Percentiles rank a stretch among this genome's conserved stretches.
These are phyloP conservation scores for Ischnura elegans DNA, from an alignment of 2,888 invertebrate genomes.

Conservation along the genomic window DNA sequence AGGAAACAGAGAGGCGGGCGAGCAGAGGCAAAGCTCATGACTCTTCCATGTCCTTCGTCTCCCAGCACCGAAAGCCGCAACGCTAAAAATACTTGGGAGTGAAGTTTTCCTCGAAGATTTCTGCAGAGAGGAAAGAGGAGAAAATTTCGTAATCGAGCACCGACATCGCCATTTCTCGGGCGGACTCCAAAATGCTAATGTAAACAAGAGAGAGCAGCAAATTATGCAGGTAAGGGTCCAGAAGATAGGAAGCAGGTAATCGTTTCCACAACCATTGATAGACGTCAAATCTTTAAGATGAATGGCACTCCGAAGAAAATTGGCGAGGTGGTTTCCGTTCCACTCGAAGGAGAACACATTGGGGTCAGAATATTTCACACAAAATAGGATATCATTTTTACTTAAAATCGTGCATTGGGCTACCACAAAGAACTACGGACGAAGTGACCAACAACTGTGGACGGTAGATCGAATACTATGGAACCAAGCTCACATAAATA, in stretches of 20 bases:
- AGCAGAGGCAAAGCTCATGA: neutral
- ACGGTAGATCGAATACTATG: too few relatives aligned
- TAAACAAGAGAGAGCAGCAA: neutral
- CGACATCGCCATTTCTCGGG: constrained; percentile 24
- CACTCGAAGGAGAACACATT: neutral
- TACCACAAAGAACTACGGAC: too few relatives aligned
- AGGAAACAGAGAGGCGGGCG: neutral
- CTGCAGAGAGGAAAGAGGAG: neutral
- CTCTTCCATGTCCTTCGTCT: constrained; percentile 5
- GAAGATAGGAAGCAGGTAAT: neutral
- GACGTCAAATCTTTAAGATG: neutral
- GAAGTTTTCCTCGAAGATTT: neutral
- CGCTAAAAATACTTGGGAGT: constrained; percentile 18
- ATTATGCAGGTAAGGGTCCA: neutral
- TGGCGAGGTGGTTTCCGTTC: too few relatives aligned
- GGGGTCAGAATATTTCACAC: neutral
- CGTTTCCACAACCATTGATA: neutral
- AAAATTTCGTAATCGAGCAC: constrained; percentile 37
- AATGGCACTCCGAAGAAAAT: neutral
- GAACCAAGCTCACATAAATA: too few relatives aligned
- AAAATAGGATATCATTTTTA: neutral
- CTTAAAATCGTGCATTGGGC: too few relatives aligned
- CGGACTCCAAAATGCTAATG: constrained; percentile 1
- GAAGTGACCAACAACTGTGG: too few relatives aligned
- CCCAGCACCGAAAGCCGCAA: constrained; percentile 11